These are phyloP conservation scores for Taxidea taxus DNA, from an alignment of 2,113 vertebrate genomes.

Conservation along the genomic window DNA sequence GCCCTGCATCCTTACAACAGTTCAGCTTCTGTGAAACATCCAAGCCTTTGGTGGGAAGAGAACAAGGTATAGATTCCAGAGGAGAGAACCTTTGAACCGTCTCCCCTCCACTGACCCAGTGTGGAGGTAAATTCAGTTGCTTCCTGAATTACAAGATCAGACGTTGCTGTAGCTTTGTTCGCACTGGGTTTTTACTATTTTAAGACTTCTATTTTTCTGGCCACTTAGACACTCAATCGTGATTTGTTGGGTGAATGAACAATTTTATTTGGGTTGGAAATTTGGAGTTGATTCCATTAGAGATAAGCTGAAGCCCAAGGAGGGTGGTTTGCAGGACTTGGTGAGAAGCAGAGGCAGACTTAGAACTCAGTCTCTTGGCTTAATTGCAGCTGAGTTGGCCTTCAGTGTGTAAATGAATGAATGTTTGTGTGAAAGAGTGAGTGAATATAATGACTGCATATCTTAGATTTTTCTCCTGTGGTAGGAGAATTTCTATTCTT, in stretches of 20 bases:
- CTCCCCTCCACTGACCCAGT: neutral
- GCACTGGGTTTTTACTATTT: neutral
- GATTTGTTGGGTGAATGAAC: neutral
- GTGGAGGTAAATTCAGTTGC: neutral
- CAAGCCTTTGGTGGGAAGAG: neutral
- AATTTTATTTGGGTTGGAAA: neutral
- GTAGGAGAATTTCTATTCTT: neutral
- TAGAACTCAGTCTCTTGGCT: neutral
- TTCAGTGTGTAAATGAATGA: neutral
- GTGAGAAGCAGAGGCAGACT: neutral
- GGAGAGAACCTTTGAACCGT: neutral
- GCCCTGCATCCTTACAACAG: neutral
- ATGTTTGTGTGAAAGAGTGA: neutral
- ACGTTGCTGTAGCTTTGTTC: neutral
- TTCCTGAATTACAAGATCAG: neutral
- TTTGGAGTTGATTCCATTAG: neutral
- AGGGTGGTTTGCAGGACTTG: neutral
- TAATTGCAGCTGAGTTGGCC: neutral
- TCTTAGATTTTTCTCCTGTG: neutral
- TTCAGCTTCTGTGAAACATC: neutral
- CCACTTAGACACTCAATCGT: neutral
- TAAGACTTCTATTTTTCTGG: neutral
- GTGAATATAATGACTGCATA: neutral
- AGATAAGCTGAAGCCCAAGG: neutral
- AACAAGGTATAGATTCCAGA: neutral